These are phyloP conservation scores for Yoshiicerus persimilis DNA, from an alignment of 1,140 invertebrate genomes.

Conservation along the genomic window DNA sequence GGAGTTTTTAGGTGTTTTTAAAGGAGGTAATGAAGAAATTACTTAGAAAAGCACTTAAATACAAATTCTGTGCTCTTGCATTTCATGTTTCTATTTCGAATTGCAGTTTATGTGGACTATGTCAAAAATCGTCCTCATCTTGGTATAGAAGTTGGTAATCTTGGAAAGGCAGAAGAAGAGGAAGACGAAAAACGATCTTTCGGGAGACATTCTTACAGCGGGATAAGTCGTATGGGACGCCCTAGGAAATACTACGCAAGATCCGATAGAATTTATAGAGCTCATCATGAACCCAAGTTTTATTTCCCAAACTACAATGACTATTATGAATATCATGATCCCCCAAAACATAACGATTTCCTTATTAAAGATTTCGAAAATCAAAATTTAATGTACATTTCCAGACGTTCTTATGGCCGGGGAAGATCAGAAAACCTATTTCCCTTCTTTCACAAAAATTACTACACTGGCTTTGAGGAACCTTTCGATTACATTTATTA, in stretches of 20 bases:
- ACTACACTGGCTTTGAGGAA: background rate
- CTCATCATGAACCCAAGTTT: background rate
- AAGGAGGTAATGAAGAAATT: slow-evolving; percentile 17
- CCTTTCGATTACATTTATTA: background rate
- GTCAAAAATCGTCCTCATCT: slow-evolving; percentile 25
- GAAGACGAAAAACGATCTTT: too few species aligned
- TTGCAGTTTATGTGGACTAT: background rate
- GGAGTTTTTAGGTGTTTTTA: slow-evolving; percentile 18
- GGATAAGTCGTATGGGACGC: background rate
- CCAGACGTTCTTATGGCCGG: background rate
- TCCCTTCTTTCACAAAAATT: background rate
- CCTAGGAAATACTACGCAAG: background rate
- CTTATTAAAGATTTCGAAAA: background rate
- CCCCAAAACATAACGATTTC: background rate
- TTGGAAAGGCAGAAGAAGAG: background rate
- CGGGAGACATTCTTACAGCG: too few species aligned
- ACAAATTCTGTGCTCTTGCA: too few species aligned
- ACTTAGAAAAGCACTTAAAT: too few species aligned
- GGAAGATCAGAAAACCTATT: too few species aligned
- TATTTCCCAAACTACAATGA: background rate
- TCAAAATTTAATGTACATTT: background rate
- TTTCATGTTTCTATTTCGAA: too few species aligned
- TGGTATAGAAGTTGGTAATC: slow-evolving; percentile 12
- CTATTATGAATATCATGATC: background rate
- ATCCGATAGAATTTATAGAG: background rate